These are phyloP conservation scores for Lydus trimaculatus DNA, from an alignment of 2,888 invertebrate genomes.

Conservation along the genomic window DNA sequence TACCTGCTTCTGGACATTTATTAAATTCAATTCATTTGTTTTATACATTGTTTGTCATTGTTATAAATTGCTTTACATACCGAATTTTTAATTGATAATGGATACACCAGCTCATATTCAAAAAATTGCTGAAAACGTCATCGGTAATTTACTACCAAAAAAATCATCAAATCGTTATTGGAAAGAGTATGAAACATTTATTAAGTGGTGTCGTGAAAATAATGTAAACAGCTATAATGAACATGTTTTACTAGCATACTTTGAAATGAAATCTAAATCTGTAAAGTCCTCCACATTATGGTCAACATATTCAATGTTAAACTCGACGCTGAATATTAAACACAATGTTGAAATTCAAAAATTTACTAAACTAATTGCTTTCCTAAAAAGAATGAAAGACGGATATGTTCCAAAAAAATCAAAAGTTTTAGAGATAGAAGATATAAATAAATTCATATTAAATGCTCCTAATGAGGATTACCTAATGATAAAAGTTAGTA, in stretches of 20 bases:
- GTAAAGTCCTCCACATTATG: slow-evolving; percentile 21
- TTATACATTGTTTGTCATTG: too few relatives aligned
- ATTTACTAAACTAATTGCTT: slow-evolving; percentile 15
- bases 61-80: too few relatives aligned
- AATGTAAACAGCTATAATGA: slow-evolving; percentile 9
- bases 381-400: slow-evolving; percentile 20
- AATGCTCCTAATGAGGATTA: slow-evolving; percentile 17
- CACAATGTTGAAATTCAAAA: slow-evolving; percentile 13
- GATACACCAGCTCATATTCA: slow-evolving; percentile 11
- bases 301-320: slow-evolving; percentile 25
- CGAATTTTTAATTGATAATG: too few relatives aligned
- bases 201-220: slow-evolving; percentile 11
- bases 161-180: slow-evolving; percentile 11
- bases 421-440: slow-evolving; percentile 16
- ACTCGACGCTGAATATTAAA: slow-evolving; percentile 18
- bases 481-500: slow-evolving; percentile 17
- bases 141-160: slow-evolving; percentile 4
- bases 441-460: slow-evolving; percentile 16
- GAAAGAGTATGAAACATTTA: slow-evolving; percentile 18
- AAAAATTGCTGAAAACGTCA: slow-evolving; percentile 6
- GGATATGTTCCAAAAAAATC: slow-evolving; percentile 25
- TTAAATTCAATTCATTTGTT: too few relatives aligned
- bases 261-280: slow-evolving; percentile 15
- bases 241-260: slow-evolving; percentile 19
- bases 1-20: too few relatives aligned